Conservation (phyloP, 2,113 vertebrate species). For the Trogon melanurus region DNA sequence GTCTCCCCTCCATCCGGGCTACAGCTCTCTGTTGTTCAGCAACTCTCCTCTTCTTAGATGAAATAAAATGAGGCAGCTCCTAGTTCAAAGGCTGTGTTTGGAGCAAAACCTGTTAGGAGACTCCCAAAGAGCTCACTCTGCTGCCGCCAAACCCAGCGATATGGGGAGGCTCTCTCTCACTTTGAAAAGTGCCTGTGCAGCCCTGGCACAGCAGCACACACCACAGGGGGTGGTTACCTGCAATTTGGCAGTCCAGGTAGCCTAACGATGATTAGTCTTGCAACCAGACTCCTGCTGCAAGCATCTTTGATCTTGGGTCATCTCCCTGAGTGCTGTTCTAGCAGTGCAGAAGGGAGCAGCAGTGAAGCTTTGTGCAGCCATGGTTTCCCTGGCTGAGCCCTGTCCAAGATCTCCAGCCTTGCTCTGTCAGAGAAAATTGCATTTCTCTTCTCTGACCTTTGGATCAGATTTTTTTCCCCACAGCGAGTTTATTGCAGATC, state of each 20-base stretch:
- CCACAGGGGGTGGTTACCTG: not conserved
- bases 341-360: not conserved
- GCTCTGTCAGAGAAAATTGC: not conserved
- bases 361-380: not conserved
- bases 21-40: not conserved
- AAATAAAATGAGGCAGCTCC: not conserved
- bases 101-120: not conserved
- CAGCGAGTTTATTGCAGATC: slow-evolving; percentile 22
- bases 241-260: not conserved
- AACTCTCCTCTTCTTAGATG: not conserved
- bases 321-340: not conserved
- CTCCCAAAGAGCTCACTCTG: not conserved
- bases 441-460: slow-evolving; percentile 27
- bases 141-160: not conserved
- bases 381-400: not conserved
- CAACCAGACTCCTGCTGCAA: not conserved
- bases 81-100: not conserved
- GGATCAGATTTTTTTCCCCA: not conserved
- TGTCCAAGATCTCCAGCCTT: not conserved
- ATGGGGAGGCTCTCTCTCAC: not conserved
- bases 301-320: not conserved
- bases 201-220: not conserved
- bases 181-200: not conserved
- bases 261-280: not conserved
- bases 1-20: not conserved